A percentile compares a stretch with the other conserved stretches of the same genome.
Evolutionary conservation across 2,888 invertebrate species (phyloP).

Genomic region (Cheilosia vernalis): DNA sequence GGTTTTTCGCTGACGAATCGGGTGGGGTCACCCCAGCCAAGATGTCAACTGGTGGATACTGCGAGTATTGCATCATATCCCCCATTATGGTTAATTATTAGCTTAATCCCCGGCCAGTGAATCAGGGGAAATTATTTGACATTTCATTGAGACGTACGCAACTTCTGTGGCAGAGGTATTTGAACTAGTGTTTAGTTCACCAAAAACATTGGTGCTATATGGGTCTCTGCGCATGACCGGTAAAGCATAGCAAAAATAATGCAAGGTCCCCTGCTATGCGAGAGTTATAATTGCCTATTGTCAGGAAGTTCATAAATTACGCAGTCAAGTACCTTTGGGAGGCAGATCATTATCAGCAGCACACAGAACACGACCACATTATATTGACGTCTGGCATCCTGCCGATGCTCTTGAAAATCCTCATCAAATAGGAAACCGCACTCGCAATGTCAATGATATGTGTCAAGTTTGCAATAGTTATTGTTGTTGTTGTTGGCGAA

Average conservation of each 20-base stretch:
- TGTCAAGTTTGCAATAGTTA: slow-evolving; percentile 42
- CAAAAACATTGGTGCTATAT: not conserved
- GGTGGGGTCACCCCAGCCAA: not conserved
- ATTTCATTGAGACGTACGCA: not conserved
- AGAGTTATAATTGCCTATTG: slow-evolving; percentile 44
- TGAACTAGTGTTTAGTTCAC: not conserved
- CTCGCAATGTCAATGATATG: slow-evolving; percentile 22
- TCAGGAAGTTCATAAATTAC: slow-evolving; percentile 33
- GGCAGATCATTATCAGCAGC: slow-evolving; percentile 35
- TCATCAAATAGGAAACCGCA: not conserved
- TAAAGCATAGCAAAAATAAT: slow-evolving; percentile 18
- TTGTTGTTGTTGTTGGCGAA: slow-evolving; percentile 17
- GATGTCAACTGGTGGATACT: not conserved
- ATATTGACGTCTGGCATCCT: not conserved
- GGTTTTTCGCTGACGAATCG: slow-evolving; percentile 44
- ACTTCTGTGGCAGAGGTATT: not conserved
- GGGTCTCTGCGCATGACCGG: slow-evolving; percentile 22
- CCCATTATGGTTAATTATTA: not conserved
- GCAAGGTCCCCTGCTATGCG: slow-evolving; percentile 19
- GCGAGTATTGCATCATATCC: not conserved
- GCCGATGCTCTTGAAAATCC: not conserved
- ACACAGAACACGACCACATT: not conserved
- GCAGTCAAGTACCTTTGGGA: not conserved
- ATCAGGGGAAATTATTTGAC: slow-evolving; percentile 22
- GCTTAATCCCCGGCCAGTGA: slow-evolving; percentile 1